Base-by-base conservation (phyloP, 2,113 vertebrate species). In the Dicerorhinus sumatrensis region DNA sequence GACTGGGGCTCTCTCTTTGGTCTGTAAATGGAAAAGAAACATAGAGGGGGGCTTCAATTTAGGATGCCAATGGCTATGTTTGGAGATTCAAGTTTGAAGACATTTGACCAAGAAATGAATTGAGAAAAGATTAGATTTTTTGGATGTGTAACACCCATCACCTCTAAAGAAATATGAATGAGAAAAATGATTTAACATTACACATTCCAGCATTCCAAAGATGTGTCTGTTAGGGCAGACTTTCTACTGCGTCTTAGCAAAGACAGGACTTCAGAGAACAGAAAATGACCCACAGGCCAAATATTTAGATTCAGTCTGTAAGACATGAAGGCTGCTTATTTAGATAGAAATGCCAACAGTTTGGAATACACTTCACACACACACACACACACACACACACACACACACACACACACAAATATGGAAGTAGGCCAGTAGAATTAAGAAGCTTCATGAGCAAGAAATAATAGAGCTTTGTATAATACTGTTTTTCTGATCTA, bases 231-330 rank as follows among this genome's bases (percentile, higher is more conserved):
- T 54, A 79, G 29, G 10, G 8, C 39, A 85, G 31, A 63, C 25
- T 73, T 96, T 96, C 16, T 33, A 63, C 25, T 58, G 8, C 76
- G 18, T 91, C 36, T 72, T 69, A 67, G 56, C 92, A 97, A 96
- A 88, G 75, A 67, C 29, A 85, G 46, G 11, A 72, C 29, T n/a
- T n/a, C 29, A 93, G 31, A 79, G 67, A 87, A 92, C 48, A 81
- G 58, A 96, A 95, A 94, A 89, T 83, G 56, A 54, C 29, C 20
- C 65, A 56, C 16, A 87, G 67, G 20, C 10, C 72, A 90, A 97
- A 96, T 96, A 96, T 94, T 87, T 97, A 93, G n/a, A 86, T 67
- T 89, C 13, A 65, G 39, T 85, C 95, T 67, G 9, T 75, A 72
- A 94, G 56, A 87, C 3, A 3, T 90, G 87, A 89, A 95, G 33